Evolutionary conservation across 2,113 vertebrate species (phyloP).

Genomic region (Trematomus loennbergii): DNA sequence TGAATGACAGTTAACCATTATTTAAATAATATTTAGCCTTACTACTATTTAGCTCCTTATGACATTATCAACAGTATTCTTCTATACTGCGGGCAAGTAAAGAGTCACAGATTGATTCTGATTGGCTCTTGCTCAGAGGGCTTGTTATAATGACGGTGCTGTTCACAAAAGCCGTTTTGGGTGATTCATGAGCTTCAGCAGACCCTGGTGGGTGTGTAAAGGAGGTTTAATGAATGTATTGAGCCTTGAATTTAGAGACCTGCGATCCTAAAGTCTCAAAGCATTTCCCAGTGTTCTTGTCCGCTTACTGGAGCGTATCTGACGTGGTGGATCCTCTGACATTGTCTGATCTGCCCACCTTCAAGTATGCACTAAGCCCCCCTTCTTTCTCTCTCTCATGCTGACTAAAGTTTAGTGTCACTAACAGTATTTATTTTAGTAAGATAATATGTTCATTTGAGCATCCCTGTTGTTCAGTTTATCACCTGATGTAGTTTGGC

Average conservation of each 20-base stretch:
- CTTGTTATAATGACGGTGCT: constrained; percentile 19
- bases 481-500: constrained; percentile 33
- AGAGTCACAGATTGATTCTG: not conserved
- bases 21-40: no score
- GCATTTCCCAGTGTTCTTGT: constrained; percentile 50
- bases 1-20: no score
- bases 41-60: not conserved
- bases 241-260: constrained; percentile 41
- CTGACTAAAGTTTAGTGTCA: constrained; percentile 26
- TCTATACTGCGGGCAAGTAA: not conserved
- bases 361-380: not conserved
- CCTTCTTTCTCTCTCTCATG: constrained; percentile 9
- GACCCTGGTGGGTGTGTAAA: constrained; percentile 29
- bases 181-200: constrained; percentile 53
- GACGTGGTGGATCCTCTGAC: constrained; percentile 51
- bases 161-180: constrained; percentile 40
- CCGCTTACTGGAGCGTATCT: constrained; percentile 41
- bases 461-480: constrained; percentile 47
- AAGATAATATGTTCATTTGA: constrained; percentile 50
- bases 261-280: constrained; percentile 38
- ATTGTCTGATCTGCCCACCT: constrained; percentile 26
- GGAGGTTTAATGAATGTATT: constrained; percentile 50
- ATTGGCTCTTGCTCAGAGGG: constrained; percentile 16
- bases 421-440: constrained; percentile 70
- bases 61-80: constrained; percentile 4